Percentiles rank a stretch among this genome's conserved stretches.
phyloP scores from a whole-genome alignment of 1,140 invertebrate species.

The fruit fly (Drosophila melanogaster) region DNA sequence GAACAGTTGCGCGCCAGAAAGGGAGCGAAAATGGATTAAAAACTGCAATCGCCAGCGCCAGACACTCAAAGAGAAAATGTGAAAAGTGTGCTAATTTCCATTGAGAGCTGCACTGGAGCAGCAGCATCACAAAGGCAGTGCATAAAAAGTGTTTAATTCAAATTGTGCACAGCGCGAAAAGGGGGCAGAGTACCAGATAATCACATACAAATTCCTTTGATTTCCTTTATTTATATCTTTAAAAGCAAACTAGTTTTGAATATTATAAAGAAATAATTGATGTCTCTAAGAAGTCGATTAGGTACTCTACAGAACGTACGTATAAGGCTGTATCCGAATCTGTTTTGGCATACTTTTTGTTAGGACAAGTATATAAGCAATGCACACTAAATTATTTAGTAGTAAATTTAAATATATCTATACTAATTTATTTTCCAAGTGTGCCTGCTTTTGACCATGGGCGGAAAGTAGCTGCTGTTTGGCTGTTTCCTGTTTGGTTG shows the following conservation, averaged over 20 bases:
- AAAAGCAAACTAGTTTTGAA: too few species aligned
- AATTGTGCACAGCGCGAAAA: constrained; percentile 34
- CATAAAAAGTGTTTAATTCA: constrained; percentile 69
- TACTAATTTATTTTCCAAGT: constrained; percentile 5
- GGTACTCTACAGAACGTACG: too few species aligned
- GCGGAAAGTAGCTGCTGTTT: constrained; percentile 37
- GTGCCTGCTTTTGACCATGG: constrained; percentile 18
- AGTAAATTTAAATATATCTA: too few species aligned
- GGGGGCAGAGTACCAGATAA: neutral
- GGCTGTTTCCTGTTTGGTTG: constrained; percentile 30
- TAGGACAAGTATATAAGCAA: too few species aligned
- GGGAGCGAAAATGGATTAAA: constrained; percentile 44
- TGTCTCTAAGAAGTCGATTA: too few species aligned
- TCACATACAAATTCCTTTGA: too few species aligned
- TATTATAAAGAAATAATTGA: too few species aligned
- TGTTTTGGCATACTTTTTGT: too few species aligned
- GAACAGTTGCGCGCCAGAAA: constrained; percentile 8
- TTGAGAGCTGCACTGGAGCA: constrained; percentile 38
- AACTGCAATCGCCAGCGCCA: constrained; percentile 41
- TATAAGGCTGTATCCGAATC: too few species aligned
- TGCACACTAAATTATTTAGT: neutral
- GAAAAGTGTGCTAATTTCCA: constrained; percentile 76
- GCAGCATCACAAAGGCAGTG: constrained; percentile 46
- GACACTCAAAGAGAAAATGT: constrained; percentile 56
- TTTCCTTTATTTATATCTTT: too few species aligned